These are phyloP conservation scores for Protophormia terraenovae DNA, from an alignment of 2,888 invertebrate species.

Conservation along the genomic window DNA sequence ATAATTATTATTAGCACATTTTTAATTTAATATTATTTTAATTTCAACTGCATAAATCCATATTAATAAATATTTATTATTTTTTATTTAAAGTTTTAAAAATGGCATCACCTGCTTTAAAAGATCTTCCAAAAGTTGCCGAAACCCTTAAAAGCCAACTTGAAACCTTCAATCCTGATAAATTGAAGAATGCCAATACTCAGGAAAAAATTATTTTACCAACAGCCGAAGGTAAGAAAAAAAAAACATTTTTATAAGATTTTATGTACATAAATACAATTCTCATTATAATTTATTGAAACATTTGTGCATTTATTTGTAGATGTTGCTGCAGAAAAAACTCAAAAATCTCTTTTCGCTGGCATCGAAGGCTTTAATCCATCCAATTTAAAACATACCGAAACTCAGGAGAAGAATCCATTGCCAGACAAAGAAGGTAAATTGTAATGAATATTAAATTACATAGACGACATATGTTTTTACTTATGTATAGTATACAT, in stretches of 20 bases:
- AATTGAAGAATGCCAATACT: slow-evolving; percentile 93
- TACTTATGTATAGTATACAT: neutral
- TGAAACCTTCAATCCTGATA: slow-evolving; percentile 93
- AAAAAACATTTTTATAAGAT: no score
- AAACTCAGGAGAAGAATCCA: slow-evolving; percentile 95
- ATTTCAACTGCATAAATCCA: no score
- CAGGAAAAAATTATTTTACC: slow-evolving; percentile 96
- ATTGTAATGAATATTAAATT: slow-evolving; percentile 27
- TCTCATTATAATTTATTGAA: slow-evolving; percentile 27
- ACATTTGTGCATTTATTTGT: neutral
- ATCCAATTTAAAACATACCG: slow-evolving; percentile 92
- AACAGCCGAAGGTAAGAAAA: slow-evolving; percentile 91
- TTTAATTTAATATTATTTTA: no score
- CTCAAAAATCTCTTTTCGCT: slow-evolving; percentile 90
- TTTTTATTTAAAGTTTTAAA: slow-evolving; percentile 65
- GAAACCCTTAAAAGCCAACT: slow-evolving; percentile 94
- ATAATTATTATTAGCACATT: no score
- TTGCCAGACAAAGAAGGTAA: slow-evolving; percentile 96
- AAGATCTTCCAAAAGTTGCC: slow-evolving; percentile 95
- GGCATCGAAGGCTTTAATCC: slow-evolving; percentile 94
- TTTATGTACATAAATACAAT: neutral
- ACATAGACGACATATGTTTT: neutral
- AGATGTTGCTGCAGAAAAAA: slow-evolving; percentile 95
- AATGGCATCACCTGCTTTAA: slow-evolving; percentile 87
- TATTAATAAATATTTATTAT: neutral